Evolutionary conservation across 2,888 invertebrate species (phyloP).

Genomic region (Corbicula japonica): DNA sequence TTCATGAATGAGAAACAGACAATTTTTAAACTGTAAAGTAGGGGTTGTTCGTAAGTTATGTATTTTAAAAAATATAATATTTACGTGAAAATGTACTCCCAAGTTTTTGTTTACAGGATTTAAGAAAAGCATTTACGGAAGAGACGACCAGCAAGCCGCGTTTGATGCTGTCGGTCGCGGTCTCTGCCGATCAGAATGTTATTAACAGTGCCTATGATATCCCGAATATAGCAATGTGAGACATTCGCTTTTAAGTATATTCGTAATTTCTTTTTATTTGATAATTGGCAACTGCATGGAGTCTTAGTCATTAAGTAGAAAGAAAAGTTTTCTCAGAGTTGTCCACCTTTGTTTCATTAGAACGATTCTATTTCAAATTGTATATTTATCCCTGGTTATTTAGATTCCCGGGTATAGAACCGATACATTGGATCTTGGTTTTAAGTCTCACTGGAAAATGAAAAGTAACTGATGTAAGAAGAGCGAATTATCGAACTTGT

Average conservation of each 20-base stretch:
- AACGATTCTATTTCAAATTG: background rate
- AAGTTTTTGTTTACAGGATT: conserved; percentile 52
- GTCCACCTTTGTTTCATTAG: too few relatives aligned
- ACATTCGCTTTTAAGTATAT: background rate
- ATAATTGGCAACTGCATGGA: background rate
- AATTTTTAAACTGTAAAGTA: background rate
- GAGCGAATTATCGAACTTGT: too few relatives aligned
- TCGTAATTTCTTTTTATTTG: background rate
- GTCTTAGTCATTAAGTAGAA: too few relatives aligned
- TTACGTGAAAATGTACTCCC: background rate
- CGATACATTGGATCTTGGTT: too few relatives aligned
- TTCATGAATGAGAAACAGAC: background rate
- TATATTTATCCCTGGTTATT: background rate
- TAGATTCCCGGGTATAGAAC: too few relatives aligned
- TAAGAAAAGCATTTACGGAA: conserved; percentile 68
- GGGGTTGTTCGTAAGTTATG: background rate
- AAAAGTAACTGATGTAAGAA: too few relatives aligned
- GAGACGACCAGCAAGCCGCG: conserved; percentile 27
- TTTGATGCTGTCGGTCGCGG: conserved; percentile 81
- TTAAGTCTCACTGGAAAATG: too few relatives aligned
- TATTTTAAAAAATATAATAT: background rate
- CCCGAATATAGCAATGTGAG: conserved; percentile 68
- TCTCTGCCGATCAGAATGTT: conserved; percentile 77
- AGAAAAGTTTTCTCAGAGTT: too few relatives aligned
- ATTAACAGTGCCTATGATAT: conserved; percentile 81